phyloP scores from a whole-genome alignment of 2,797 vertebrate species.

The Alectoris magna region DNA sequence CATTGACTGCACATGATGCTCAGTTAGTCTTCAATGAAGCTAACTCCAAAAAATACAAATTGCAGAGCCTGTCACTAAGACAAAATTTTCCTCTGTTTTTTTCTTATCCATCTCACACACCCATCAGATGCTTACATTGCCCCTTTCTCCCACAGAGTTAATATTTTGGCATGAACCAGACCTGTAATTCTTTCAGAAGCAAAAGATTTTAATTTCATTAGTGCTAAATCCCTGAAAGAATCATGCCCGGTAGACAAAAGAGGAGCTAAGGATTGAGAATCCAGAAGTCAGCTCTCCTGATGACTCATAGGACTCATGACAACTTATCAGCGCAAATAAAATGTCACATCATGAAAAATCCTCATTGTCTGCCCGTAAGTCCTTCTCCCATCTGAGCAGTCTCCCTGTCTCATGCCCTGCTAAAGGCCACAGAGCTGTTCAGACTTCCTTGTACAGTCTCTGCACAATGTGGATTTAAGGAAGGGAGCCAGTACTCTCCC shows the following conservation, averaged over 20 bases:
- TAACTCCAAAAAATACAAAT: not conserved
- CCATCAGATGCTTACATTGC: not conserved
- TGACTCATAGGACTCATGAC: constrained; percentile 38
- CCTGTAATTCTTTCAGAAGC: not conserved
- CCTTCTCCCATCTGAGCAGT: not conserved
- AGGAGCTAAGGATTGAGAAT: not conserved
- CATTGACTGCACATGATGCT: not conserved
- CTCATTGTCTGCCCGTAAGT: constrained; percentile 34
- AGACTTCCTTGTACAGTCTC: not conserved
- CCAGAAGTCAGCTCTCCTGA: not conserved
- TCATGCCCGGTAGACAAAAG: constrained; percentile 1
- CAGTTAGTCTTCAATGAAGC: not conserved
- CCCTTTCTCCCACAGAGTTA: not conserved
- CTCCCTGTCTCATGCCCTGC: not conserved
- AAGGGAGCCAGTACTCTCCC: not conserved
- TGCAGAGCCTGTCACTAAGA: not conserved
- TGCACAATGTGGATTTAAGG: not conserved
- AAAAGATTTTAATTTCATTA: constrained; percentile 48
- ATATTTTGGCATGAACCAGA: not conserved
- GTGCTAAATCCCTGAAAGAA: not conserved
- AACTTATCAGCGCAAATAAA: not conserved
- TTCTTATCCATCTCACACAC: not conserved
- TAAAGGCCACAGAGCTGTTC: constrained; percentile 29
- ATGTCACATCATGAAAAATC: constrained; percentile 64
- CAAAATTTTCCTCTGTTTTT: not conserved